These are phyloP conservation scores for Biston betularia DNA, from an alignment of 2,888 invertebrate genomes.

Conservation along the genomic window DNA sequence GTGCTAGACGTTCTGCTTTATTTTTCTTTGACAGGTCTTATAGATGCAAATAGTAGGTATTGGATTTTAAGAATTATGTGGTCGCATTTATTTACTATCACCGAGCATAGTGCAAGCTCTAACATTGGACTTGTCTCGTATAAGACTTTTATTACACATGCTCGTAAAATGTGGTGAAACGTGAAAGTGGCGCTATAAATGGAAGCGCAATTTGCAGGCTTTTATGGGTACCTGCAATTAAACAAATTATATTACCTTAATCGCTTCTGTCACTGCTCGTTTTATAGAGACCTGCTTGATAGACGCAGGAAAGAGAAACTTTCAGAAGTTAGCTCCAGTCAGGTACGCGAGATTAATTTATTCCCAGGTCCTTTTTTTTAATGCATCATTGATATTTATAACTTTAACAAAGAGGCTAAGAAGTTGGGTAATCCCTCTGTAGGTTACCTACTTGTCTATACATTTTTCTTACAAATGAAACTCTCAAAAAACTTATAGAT, in stretches of 20 bases:
- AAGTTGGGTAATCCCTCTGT: not conserved
- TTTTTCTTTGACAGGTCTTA: too few relatives aligned
- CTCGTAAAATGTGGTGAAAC: constrained; percentile 9
- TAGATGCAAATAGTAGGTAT: too few relatives aligned
- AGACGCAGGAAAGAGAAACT: not conserved
- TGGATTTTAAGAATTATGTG: too few relatives aligned
- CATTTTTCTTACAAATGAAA: too few relatives aligned
- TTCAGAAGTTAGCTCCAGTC: not conserved
- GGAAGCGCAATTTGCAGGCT: not conserved
- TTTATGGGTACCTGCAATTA: not conserved
- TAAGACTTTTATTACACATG: constrained; percentile 1
- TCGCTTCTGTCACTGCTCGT: not conserved
- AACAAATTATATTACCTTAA: not conserved
- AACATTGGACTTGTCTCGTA: not conserved
- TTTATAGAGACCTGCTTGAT: not conserved
- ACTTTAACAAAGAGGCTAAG: not conserved
- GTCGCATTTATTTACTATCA: not conserved
- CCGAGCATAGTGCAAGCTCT: constrained; percentile 7
- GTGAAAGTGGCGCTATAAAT: constrained; percentile 7
- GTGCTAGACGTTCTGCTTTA: too few relatives aligned
- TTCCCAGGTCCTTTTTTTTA: too few relatives aligned
- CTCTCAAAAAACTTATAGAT: not conserved
- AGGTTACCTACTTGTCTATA: not conserved
- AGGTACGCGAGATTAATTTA: too few relatives aligned
- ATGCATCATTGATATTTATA: not conserved